Evolutionary conservation across 2,888 invertebrate species (phyloP).

Genomic region (Kuschelorhynchus macadamiae): DNA sequence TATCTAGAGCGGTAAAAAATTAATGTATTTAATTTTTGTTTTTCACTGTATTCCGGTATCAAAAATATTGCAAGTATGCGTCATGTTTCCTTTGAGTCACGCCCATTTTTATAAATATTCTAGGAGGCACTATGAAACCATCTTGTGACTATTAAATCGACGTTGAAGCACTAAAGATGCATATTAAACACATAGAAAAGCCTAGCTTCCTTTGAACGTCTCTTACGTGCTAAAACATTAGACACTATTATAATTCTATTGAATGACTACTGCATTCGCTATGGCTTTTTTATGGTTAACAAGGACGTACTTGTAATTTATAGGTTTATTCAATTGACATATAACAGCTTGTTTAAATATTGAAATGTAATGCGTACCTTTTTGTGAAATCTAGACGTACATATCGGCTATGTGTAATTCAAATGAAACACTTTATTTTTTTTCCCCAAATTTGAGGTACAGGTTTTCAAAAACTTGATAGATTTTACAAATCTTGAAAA

Average conservation of each 20-base stretch:
- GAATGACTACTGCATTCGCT: slow-evolving; percentile 16
- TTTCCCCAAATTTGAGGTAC: no score
- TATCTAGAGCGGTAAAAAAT: no score
- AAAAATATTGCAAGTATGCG: no score
- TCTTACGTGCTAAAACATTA: slow-evolving; percentile 20
- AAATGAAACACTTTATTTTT: no score
- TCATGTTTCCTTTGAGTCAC: no score
- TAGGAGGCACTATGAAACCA: slow-evolving; percentile 4
- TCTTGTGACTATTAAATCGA: slow-evolving; percentile 25
- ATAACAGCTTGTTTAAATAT: background rate
- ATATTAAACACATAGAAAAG: slow-evolving; percentile 13
- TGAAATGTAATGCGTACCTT: no score
- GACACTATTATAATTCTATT: slow-evolving; percentile 23
- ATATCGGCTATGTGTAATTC: no score
- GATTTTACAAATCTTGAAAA: no score
- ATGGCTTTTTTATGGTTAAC: slow-evolving; percentile 16
- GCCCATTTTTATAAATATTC: slow-evolving; percentile 3
- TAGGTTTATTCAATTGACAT: slow-evolving; percentile 14
- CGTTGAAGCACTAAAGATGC: background rate
- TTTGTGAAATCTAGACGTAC: no score
- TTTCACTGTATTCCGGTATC: no score
- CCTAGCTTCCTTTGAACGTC: slow-evolving; percentile 12
- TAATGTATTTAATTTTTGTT: no score
- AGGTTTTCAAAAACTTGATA: no score
- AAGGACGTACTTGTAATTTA: slow-evolving; percentile 20